Evolutionary conservation across 1,140 invertebrate genomes (phyloP), one percentile per base, ranked within the genome.

Genomic region (Phymastichus coffea): DNA sequence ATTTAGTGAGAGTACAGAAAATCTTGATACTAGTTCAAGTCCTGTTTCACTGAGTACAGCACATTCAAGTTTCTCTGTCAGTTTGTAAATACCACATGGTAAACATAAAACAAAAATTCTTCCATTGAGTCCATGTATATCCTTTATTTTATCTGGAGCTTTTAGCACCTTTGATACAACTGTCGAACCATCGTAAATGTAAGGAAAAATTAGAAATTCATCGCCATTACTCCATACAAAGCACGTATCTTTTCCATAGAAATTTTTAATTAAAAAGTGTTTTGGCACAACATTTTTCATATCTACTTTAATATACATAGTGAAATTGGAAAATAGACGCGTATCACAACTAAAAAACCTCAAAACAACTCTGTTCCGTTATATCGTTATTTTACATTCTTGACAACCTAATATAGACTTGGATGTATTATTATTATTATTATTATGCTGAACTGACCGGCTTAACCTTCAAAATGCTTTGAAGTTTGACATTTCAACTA

Each of bases 71-170:
- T 61, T 48, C 10, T 69, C 46, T 3, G 66, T 64, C 10, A 79
- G 15, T 59, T 78, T 76, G 9, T 75, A 76, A 20, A 70, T 61
- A 2, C 77, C 76, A 25, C 26, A 33, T 1, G 75, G 71, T 14
- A 30, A 43, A 41, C 72, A 77, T 3, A 73, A 43, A 3, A 78
- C 4, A 48, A 73, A 79, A 9, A 73, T 53, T 63, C 75, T 63
- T 26, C 61, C 60, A 10, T 41, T 43, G 19, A 69, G 72, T 25
- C 63, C 65, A n/a, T 66, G 66, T 22, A 78, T 47, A 28, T 52
- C 63, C 58, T 64, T 72, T 10, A 79, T 66, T 9, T 46, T 25
- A 14, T 15, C 51, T 4, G 77, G 77, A 12, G 71, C 54, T 30
- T 19, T 60, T 8, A 71, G 37, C 46, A 68, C 22, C 2, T 43